Conservation (phyloP, 2,888 invertebrate species). For the Mimas tiliae region DNA sequence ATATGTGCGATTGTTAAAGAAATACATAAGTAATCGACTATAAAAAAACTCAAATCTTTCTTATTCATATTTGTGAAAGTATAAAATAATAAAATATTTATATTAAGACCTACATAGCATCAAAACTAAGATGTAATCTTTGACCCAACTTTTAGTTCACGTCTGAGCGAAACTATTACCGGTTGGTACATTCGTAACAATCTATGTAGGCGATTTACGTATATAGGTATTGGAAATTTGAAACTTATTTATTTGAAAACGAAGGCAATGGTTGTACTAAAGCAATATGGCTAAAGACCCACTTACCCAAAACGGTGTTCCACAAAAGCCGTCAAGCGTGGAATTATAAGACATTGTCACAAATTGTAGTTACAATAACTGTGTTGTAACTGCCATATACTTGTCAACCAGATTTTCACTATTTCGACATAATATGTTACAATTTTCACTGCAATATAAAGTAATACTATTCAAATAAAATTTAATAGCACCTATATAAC, state of each 20-base stretch:
- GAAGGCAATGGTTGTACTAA: conserved; percentile 6
- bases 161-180: too few species aligned
- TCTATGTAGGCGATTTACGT: too few species aligned
- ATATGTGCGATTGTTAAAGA: too few species aligned
- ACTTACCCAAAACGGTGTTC: conserved; percentile 92
- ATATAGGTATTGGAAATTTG: not conserved
- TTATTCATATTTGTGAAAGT: too few species aligned
- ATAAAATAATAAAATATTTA: too few species aligned
- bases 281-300: conserved; percentile 37
- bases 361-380: conserved; percentile 47
- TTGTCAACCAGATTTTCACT: conserved; percentile 29
- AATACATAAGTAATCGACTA: too few species aligned
- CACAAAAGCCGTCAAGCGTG: conserved; percentile 91
- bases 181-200: too few species aligned
- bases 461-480: conserved; percentile 1
- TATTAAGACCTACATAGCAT: too few species aligned
- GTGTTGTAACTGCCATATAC: conserved; percentile 51
- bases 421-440: conserved; percentile 1
- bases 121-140: too few species aligned
- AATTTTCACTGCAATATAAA: conserved; percentile 14
- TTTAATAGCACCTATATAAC: conserved; percentile 26
- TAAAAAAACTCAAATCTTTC: too few species aligned
- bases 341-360: conserved; percentile 84
- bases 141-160: too few species aligned
- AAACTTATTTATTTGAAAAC: not conserved